Evolutionary conservation across 2,113 vertebrate genomes (phyloP).

Genomic region (Anguilla japonica): DNA sequence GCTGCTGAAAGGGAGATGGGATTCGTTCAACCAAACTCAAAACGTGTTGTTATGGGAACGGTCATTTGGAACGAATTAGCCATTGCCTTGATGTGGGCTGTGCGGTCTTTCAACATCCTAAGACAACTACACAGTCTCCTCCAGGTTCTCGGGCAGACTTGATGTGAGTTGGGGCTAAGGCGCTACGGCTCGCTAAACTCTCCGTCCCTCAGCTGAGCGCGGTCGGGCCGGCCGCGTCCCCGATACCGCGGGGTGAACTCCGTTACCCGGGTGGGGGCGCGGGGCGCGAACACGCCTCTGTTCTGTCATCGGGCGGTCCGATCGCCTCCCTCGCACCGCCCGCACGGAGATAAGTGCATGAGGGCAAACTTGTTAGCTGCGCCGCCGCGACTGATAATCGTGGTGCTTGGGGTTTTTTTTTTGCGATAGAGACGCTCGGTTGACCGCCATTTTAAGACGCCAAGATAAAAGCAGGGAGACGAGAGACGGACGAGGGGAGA

Average conservation of each 20-base stretch:
- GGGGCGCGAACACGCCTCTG: neutral
- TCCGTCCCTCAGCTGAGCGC: neutral
- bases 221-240: neutral
- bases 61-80: no score
- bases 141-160: no score
- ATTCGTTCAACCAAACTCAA: no score
- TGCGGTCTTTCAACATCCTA: no score
- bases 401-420: neutral
- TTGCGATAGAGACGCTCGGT: constrained; percentile 35
- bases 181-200: no score
- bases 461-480: constrained; percentile 27
- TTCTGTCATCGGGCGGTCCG: constrained; percentile 9
- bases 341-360: constrained; percentile 23
- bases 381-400: constrained; percentile 38
- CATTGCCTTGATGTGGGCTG: no score
- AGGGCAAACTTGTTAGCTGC: constrained; percentile 46
- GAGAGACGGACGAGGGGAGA: constrained; percentile 13
- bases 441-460: constrained; percentile 45
- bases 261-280: neutral
- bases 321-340: constrained; percentile 11
- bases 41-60: no score
- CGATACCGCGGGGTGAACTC: constrained; percentile 10
- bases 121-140: no score
- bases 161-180: no score
- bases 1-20: no score